A percentile compares a stretch with the other conserved stretches of the same genome.
phyloP scores from a whole-genome alignment of 2,888 invertebrate species.

The Ornithoptera priamus region DNA sequence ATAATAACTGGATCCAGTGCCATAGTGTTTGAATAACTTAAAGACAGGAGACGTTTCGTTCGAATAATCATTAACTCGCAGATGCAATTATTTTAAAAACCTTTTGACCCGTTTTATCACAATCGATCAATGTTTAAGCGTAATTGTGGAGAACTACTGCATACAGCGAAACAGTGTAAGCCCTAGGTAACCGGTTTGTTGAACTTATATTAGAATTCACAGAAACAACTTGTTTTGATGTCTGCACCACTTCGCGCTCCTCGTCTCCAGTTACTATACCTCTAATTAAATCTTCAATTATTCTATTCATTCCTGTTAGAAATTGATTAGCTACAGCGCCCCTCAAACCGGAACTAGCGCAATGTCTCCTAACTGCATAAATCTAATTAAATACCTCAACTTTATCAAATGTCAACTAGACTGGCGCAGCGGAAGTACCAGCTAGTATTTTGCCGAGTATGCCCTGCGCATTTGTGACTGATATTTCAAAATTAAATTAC shows the following conservation, averaged over 20 bases:
- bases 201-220: neutral
- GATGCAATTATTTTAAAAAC: conserved; percentile 23
- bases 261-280: too few relatives aligned
- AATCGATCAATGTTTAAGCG: conserved; percentile 15
- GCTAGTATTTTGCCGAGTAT: too few relatives aligned
- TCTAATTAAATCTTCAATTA: too few relatives aligned
- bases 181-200: neutral
- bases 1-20: neutral
- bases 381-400: neutral
- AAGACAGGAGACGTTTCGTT: neutral
- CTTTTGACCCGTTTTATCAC: conserved; percentile 18
- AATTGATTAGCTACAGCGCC: neutral
- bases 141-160: conserved; percentile 10
- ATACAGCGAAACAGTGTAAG: neutral
- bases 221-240: neutral
- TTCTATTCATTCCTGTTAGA: neutral
- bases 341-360: neutral
- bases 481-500: neutral
- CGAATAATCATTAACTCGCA: conserved; percentile 9
- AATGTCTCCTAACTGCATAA: neutral
- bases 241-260: too few relatives aligned
- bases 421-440: too few relatives aligned
- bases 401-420: neutral
- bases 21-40: conserved; percentile 4
- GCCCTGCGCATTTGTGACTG: too few relatives aligned